Base-by-base conservation (phyloP, 2,113 vertebrate species). In the Podarcis cretensis region DNA sequence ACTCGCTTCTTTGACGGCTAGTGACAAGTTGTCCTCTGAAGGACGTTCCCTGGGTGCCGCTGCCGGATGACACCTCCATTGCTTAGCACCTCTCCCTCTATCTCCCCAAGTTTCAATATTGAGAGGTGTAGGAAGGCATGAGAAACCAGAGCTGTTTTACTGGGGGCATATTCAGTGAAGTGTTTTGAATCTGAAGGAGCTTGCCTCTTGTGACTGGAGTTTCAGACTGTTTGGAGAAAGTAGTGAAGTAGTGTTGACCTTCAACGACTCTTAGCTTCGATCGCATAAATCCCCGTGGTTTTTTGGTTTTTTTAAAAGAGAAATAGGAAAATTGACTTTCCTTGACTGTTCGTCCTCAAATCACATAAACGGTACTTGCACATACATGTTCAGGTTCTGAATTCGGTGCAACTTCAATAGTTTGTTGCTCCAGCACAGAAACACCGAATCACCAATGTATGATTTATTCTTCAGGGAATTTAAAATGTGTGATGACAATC, bases 11-110 rank as follows among this genome's bases (percentile, higher is more conserved):
- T 97, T 98, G 97, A 98, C 93, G 95, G 97, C 96, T 97, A 96
- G 97, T 98, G 98, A 98, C 97, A 98, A 98, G 97, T 98, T 94
- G 97, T 98, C 97, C 98, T 98, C 98, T 98, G 98, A 98, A 98
- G 98, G 98, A 98, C 97, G 78, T 96, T 97, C 97, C 97, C 97
- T 96, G 94, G 96, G 95, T 96, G 95, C 94, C 23, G 69, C 18
- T 93, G 91, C 95, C 2, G 95, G 97, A 97, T 97, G 97, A 97
- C 97, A 97, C 96, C 95, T 97, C 97, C 95, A 96, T 84, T 96
- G 96, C 97, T 94, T 95, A 96, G 95, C 93, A 96, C 97, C 97
- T 96, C 96, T 96, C 95, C 95, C 95, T 95, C 95, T 87, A 77
- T 93, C 95, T 96, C 92, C 96, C 95, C 89, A 83, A 92, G 95